A percentile compares a stretch with the other conserved stretches of the same genome.
phyloP scores from a whole-genome alignment of 2,888 invertebrate species.

The Oscheius sp. region DNA sequence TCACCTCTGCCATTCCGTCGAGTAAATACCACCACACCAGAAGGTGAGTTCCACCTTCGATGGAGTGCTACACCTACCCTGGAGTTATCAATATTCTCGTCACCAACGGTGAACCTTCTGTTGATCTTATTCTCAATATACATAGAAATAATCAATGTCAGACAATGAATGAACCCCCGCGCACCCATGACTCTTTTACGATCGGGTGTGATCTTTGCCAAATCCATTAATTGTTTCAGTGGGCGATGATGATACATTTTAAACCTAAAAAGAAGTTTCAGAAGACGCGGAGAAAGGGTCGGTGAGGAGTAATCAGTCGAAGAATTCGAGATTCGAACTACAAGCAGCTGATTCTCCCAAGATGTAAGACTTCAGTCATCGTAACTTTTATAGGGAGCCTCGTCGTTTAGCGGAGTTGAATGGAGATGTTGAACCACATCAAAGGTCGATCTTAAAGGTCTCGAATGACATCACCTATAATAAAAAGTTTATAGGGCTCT shows the following conservation, averaged over 20 bases:
- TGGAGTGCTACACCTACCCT: conserved; percentile 4
- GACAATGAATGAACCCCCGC: neutral
- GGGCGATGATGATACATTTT: neutral
- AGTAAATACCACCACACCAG: neutral
- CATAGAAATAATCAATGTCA: neutral
- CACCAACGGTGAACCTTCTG: neutral
- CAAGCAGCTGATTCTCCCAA: conserved; percentile 6
- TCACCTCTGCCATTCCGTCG: conserved; percentile 18
- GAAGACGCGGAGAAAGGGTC: conserved; percentile 11
- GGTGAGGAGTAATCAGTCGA: conserved; percentile 10
- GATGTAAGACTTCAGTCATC: neutral
- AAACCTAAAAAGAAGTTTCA: conserved; percentile 1
- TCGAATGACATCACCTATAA: neutral
- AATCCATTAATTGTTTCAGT: neutral
- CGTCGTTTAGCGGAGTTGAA: neutral
- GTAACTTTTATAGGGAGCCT: neutral
- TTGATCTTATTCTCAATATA: neutral
- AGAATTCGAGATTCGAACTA: neutral
- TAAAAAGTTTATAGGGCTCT: conserved; percentile 3
- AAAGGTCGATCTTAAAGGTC: conserved; percentile 26
- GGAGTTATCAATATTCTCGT: neutral
- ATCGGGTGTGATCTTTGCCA: neutral
- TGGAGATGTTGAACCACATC: conserved; percentile 22
- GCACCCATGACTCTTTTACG: conserved; percentile 6
- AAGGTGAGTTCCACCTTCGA: conserved; percentile 3